These are phyloP conservation scores for Cantharis rustica DNA, from an alignment of 2,888 invertebrate species.

Conservation along the genomic window DNA sequence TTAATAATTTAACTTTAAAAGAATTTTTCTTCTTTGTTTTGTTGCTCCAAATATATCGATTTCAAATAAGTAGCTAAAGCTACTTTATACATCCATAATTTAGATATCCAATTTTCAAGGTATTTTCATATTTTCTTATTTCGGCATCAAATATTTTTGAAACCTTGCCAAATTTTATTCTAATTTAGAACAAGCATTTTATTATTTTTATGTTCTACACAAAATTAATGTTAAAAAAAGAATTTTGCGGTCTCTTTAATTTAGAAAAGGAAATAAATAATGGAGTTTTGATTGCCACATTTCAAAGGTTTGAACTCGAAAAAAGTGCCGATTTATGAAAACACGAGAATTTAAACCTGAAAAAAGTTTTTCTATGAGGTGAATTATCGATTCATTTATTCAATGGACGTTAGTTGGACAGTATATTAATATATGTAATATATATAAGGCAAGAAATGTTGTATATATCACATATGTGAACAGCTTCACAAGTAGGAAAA, in stretches of 20 bases:
- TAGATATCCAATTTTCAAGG: not conserved
- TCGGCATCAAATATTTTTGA: not conserved
- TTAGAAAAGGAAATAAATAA: not conserved
- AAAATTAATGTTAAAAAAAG: not conserved
- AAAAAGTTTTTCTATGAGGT: not conserved
- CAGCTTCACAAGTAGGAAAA: not conserved
- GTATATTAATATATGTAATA: slow-evolving; percentile 1
- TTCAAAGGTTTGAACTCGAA: not conserved
- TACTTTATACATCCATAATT: not conserved
- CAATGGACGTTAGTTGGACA: slow-evolving; percentile 1
- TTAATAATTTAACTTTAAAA: not conserved
- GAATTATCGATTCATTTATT: slow-evolving; percentile 1
- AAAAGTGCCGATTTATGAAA: not conserved
- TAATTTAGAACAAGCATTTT: not conserved
- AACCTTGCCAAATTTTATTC: not conserved
- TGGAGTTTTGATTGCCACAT: not conserved
- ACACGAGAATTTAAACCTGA: not conserved
- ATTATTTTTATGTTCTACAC: not conserved
- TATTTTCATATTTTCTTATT: not conserved
- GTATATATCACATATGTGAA: slow-evolving; percentile 3
- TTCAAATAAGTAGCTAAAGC: not conserved
- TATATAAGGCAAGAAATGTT: not conserved
- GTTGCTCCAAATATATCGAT: not conserved
- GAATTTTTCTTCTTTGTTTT: not conserved
- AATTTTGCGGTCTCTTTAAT: not conserved